A percentile compares a stretch with the other conserved stretches of the same genome.
phyloP scores from a whole-genome alignment of 2,888 invertebrate species.

The Orchestes rusci region DNA sequence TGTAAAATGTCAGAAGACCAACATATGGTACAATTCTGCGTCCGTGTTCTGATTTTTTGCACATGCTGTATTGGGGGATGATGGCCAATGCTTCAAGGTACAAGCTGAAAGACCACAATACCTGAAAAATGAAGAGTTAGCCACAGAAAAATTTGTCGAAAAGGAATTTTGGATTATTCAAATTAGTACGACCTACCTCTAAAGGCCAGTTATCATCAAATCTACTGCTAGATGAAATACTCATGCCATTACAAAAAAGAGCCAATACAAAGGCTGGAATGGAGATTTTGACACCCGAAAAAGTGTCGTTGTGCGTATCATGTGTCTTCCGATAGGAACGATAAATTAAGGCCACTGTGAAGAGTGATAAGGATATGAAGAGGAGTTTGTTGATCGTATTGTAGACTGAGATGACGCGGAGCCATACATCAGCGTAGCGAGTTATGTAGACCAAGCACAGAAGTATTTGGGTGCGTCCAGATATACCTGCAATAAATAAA shows the following conservation, averaged over 20 bases:
- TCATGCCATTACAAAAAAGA: too few relatives aligned
- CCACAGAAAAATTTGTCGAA: too few relatives aligned
- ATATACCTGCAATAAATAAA: constrained; percentile 5
- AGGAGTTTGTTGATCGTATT: background rate
- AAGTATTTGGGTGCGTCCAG: constrained; percentile 5
- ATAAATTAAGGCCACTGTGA: constrained; percentile 3
- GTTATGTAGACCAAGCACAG: background rate
- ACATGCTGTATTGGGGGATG: constrained; percentile 7
- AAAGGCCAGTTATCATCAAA: too few relatives aligned
- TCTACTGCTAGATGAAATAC: too few relatives aligned
- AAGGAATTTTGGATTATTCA: too few relatives aligned
- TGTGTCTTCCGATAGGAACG: background rate
- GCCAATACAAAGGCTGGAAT: background rate
- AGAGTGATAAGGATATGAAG: constrained; percentile 1
- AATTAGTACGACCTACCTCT: too few relatives aligned
- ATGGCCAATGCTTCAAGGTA: constrained; percentile 10
- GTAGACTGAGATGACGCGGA: background rate
- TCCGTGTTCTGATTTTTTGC: constrained; percentile 2
- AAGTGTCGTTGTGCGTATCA: constrained; percentile 2
- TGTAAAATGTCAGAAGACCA: background rate
- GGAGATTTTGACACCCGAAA: background rate
- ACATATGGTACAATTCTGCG: background rate
- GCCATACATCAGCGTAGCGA: constrained; percentile 2
- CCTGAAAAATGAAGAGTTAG: constrained; percentile 8
- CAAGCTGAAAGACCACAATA: constrained; percentile 7